phyloP scores from a whole-genome alignment of 2,113 vertebrate genomes.

The Ariopsis seemanni region DNA sequence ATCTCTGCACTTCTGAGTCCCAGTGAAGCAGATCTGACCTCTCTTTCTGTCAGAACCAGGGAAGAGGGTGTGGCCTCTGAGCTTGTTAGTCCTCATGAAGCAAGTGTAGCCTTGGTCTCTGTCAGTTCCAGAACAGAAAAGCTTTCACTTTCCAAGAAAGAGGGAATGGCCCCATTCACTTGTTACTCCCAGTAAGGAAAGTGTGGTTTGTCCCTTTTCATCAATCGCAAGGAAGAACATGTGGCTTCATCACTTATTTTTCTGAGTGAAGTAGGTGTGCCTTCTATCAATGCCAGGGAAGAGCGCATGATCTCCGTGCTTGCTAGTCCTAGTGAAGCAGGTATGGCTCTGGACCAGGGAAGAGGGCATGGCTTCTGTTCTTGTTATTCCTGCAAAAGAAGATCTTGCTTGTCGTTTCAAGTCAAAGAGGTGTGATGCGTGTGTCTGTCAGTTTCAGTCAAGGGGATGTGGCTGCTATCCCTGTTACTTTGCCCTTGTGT shows the following conservation, averaged over 20 bases:
- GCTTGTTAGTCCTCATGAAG: neutral
- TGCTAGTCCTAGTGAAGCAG: neutral
- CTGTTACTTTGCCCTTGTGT: neutral
- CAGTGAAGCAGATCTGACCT: neutral
- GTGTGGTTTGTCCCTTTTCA: neutral
- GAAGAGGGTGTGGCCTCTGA: neutral
- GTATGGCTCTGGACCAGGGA: neutral
- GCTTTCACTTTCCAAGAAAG: neutral
- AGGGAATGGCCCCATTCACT: neutral
- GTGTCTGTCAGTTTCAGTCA: neutral
- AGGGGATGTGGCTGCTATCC: too few species aligned
- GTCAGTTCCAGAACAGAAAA: neutral
- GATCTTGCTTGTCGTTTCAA: neutral
- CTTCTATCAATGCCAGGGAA: neutral
- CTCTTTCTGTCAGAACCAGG: neutral
- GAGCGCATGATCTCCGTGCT: neutral
- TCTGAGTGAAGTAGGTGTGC: neutral
- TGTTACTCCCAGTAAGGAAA: neutral
- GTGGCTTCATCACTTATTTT: neutral
- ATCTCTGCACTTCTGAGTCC: neutral
- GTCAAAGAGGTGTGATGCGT: neutral
- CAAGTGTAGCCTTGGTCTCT: neutral
- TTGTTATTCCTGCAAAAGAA: neutral
- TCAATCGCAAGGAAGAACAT: neutral
- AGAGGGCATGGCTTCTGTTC: neutral